A percentile compares a stretch with the other conserved stretches of the same genome.
These are phyloP conservation scores for Trichogramma evanescens DNA, from an alignment of 2,888 invertebrate species.

Conservation along the genomic window DNA sequence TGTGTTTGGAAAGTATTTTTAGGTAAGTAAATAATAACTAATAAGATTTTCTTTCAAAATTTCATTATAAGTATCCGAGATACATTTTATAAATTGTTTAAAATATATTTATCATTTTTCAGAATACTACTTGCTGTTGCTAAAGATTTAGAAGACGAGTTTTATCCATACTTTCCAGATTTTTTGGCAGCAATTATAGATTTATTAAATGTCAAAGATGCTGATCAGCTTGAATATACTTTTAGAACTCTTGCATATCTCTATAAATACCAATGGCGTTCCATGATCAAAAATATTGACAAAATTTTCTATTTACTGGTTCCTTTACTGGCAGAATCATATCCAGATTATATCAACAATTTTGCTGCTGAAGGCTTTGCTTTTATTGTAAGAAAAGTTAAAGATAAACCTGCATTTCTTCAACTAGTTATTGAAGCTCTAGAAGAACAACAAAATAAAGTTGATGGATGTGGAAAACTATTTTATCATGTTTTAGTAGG, in stretches of 20 bases:
- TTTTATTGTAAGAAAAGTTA: conserved; percentile 84
- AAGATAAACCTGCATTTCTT: conserved; percentile 69
- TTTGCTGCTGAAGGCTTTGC: conserved; percentile 97
- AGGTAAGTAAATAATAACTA: conserved; percentile 60
- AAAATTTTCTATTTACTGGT: conserved; percentile 64
- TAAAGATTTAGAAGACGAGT: conserved; percentile 81
- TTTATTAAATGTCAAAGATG: conserved; percentile 67
- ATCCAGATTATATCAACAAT: conserved; percentile 77
- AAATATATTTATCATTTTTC: conserved; percentile 26
- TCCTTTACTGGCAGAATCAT: conserved; percentile 69
- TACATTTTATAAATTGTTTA: background rate
- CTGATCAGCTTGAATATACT: conserved; percentile 79
- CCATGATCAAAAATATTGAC: conserved; percentile 71
- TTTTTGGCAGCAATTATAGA: conserved; percentile 68
- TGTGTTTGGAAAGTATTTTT: conserved; percentile 73
- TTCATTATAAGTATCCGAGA: background rate
- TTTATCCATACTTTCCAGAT: conserved; percentile 75
- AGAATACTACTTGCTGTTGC: conserved; percentile 79
- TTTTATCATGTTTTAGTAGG: conserved; percentile 85
- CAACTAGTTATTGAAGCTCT: conserved; percentile 63
- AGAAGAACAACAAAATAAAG: conserved; percentile 59
- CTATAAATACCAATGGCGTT: conserved; percentile 82
- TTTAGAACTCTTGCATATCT: conserved; percentile 81
- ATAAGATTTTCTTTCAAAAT: background rate
- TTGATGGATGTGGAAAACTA: conserved; percentile 75